Base-by-base conservation (phyloP, 2,888 invertebrate genomes). In the Malthinus seriepunctatus region DNA sequence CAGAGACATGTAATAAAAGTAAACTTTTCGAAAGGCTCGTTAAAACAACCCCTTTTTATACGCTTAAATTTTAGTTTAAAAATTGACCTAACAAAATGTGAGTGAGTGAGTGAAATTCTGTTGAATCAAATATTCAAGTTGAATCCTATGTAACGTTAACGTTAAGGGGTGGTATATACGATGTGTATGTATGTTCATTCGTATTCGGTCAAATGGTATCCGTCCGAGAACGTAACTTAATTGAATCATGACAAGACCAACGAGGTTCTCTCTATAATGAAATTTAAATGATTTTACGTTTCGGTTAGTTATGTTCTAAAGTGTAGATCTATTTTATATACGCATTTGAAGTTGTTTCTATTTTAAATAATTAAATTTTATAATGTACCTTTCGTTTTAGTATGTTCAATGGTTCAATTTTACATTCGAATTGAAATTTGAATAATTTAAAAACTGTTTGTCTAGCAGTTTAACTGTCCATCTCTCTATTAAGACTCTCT, bases 231-330 rank as follows among this genome's bases (percentile, higher is more conserved):
- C 68, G 70, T 68, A 66, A 69, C 69, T 71, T 71, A 73, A 73
- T 73, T 73, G 70, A 73, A 72, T 72, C 71, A 68, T 69, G 69
- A 67, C 71, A 56, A 51, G 63, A 63, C 51, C 63, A 63, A 59
- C 60, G 65, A 62, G 63, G 50, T 64, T 53, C 50, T 56, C 62
- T 53, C 47, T 51, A 47, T 65, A 68, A 68, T 68, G 62, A 67
- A 68, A 67, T 68, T 68, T 66, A 64, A 67, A 68, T 67, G 38
- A 54, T 59, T 59, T 53, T 48, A 54, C 51, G 50, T 60, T 55
- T 51, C 51, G 55, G 33, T 39, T 39, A 39, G 39, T 23, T 23
- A 23, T 23, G 23, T 5, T 23, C 23, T 5, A 23, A 23, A 23
- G 23, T 23, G 23, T 23, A 23, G 23, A 23, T 23, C 23, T 23